Evolutionary conservation across 2,113 vertebrate genomes (phyloP).

Genomic region (Ploceus nigricollis): DNA sequence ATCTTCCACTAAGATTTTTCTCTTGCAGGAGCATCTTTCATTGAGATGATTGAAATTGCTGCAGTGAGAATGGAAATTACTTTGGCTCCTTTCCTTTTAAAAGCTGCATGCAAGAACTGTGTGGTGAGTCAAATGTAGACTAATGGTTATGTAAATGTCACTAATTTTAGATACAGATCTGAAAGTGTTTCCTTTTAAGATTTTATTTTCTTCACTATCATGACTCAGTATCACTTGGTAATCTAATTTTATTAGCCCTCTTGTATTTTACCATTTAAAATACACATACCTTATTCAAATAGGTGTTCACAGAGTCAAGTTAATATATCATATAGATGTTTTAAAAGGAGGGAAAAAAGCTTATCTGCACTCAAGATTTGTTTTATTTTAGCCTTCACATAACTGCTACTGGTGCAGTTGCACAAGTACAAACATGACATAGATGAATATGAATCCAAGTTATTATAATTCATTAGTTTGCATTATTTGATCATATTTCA

Average conservation of each 20-base stretch:
- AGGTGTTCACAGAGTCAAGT: neutral
- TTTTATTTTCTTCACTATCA: slow-evolving; percentile 54
- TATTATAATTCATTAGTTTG: neutral
- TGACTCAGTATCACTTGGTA: slow-evolving; percentile 65
- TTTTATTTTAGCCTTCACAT: neutral
- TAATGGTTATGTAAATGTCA: slow-evolving; percentile 69
- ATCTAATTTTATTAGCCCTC: slow-evolving; percentile 46
- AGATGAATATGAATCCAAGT: neutral
- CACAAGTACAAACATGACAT: neutral
- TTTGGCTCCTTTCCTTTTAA: slow-evolving; percentile 39
- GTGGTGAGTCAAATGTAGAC: slow-evolving; percentile 66
- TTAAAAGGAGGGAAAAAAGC: neutral
- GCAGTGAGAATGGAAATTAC: slow-evolving; percentile 43
- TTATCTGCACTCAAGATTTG: neutral
- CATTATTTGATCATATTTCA: neutral
- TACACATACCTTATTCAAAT: neutral
- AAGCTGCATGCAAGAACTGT: slow-evolving; percentile 34
- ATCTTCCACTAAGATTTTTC: slow-evolving; percentile 3
- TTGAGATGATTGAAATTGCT: slow-evolving; percentile 4
- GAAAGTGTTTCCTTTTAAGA: slow-evolving; percentile 65
- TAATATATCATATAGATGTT: neutral
- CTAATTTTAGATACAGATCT: slow-evolving; percentile 68
- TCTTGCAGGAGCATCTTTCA: slow-evolving; percentile 34
- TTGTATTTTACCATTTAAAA: slow-evolving; percentile 28
- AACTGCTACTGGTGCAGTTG: neutral